phyloP scores from a whole-genome alignment of 2,888 invertebrate species.

The Agrochola litura region DNA sequence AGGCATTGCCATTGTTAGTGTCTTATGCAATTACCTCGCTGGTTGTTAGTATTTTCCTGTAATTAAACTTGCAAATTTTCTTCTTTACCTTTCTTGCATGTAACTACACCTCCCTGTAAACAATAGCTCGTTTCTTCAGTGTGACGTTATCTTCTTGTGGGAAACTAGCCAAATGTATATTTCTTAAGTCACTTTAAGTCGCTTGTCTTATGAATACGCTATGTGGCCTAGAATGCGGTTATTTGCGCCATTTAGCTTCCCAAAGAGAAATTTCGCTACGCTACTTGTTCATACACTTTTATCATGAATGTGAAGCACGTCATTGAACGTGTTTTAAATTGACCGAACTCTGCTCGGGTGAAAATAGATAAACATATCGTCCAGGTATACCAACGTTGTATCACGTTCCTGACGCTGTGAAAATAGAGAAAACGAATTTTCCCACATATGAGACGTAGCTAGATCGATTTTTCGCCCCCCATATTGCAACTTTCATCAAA shows the following conservation, averaged over 20 bases:
- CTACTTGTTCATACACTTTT: background rate
- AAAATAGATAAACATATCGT: too few relatives aligned
- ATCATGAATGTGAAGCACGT: background rate
- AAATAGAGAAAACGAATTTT: too few relatives aligned
- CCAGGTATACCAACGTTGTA: too few relatives aligned
- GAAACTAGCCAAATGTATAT: background rate
- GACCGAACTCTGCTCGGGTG: too few relatives aligned
- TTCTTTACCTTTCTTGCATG: background rate
- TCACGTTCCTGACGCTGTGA: too few relatives aligned
- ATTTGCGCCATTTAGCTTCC: background rate
- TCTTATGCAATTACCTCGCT: background rate
- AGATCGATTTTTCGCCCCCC: too few relatives aligned
- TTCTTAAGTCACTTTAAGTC: slow-evolving; percentile 4
- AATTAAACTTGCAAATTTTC: background rate
- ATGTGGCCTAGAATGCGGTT: slow-evolving; percentile 19
- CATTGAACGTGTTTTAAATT: background rate
- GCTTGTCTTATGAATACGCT: background rate
- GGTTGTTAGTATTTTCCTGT: background rate
- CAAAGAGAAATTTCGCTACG: background rate
- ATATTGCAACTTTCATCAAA: too few relatives aligned
- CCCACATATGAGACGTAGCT: too few relatives aligned
- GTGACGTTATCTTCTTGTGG: slow-evolving; percentile 19
- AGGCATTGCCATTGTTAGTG: background rate
- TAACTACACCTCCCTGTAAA: background rate
- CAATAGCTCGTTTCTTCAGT: slow-evolving; percentile 9